Conservation (phyloP, 2,113 vertebrate species). For the Gobius niger region DNA sequence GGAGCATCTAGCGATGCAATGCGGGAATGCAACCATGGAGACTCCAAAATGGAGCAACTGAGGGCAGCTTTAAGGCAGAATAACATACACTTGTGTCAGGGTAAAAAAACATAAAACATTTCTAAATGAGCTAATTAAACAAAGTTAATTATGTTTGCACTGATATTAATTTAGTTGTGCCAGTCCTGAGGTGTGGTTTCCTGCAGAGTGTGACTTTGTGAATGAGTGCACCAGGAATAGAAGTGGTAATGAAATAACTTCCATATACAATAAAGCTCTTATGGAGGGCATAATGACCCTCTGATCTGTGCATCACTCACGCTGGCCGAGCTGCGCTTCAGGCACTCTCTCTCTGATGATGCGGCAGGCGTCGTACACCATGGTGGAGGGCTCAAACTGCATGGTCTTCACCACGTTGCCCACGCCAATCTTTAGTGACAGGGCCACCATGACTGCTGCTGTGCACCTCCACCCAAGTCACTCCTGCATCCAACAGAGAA, state of each 20-base stretch:
- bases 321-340: slow-evolving; percentile 90
- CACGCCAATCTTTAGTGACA: slow-evolving; percentile 96
- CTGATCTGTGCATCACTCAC: slow-evolving; percentile 74
- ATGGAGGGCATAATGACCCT: background rate
- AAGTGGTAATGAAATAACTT: background rate
- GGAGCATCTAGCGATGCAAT: too few relatives aligned
- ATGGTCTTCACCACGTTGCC: slow-evolving; percentile 98
- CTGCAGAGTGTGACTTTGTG: slow-evolving; percentile 3
- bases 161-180: background rate
- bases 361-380: slow-evolving; percentile 95
- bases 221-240: background rate
- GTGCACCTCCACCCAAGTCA: slow-evolving; percentile 55
- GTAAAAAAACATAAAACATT: too few relatives aligned
- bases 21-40: too few relatives aligned
- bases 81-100: too few relatives aligned
- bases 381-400: slow-evolving; percentile 98
- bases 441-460: slow-evolving; percentile 92
- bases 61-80: too few relatives aligned
- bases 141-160: too few relatives aligned
- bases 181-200: background rate
- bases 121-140: too few relatives aligned
- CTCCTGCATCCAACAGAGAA: slow-evolving; percentile 46
- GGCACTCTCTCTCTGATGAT: slow-evolving; percentile 95
- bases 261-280: background rate
- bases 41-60: too few relatives aligned